These are phyloP conservation scores for Picus viridis DNA, from an alignment of 2,797 vertebrate species.

Conservation along the genomic window DNA sequence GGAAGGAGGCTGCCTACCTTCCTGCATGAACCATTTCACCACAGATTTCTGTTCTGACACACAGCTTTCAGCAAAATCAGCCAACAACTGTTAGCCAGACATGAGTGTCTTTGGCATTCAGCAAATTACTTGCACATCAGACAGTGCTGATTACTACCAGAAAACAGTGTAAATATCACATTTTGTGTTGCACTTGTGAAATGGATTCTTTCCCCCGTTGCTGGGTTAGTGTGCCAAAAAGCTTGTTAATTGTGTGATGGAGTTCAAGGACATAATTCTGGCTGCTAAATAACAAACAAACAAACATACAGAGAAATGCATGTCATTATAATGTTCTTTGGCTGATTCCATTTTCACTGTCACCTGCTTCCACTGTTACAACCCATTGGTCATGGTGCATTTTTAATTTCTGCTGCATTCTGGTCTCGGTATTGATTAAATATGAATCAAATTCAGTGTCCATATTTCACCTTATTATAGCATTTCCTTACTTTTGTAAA, in stretches of 20 bases:
- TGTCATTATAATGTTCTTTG: background rate
- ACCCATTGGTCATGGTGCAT: background rate
- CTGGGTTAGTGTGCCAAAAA: background rate
- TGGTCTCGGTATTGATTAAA: background rate
- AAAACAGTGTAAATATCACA: constrained; percentile 33
- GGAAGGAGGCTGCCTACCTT: constrained; percentile 31
- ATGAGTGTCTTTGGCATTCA: constrained; percentile 16
- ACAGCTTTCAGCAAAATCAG: constrained; percentile 45
- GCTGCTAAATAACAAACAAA: background rate
- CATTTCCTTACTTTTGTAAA: background rate
- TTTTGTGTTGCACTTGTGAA: constrained; percentile 41
- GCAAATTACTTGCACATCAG: constrained; percentile 32
- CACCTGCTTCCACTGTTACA: background rate
- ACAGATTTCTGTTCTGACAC: constrained; percentile 11
- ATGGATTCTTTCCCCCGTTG: background rate
- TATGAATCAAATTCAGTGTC: background rate
- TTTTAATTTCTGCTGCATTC: background rate
- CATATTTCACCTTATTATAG: background rate
- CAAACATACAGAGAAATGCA: background rate
- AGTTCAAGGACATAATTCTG: background rate
- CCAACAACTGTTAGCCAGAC: constrained; percentile 52
- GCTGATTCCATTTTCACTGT: background rate
- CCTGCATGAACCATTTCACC: constrained; percentile 5
- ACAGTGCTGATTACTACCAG: constrained; percentile 28
- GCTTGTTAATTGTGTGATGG: background rate